These are phyloP conservation scores for Pteropus alecto DNA, from an alignment of 2,113 vertebrate species.

Conservation along the genomic window DNA sequence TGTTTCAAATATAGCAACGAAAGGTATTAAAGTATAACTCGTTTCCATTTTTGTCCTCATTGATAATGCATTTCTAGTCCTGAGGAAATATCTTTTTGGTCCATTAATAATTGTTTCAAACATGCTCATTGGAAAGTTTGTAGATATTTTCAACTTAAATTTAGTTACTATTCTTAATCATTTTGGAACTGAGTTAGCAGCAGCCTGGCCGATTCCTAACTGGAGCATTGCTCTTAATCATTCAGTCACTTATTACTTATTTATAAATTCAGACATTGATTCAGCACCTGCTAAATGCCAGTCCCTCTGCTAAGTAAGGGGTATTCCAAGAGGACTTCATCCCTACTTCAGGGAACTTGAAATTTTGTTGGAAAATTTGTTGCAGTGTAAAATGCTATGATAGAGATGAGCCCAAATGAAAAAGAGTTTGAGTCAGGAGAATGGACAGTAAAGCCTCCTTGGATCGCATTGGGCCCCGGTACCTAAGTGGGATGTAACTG, in stretches of 20 bases:
- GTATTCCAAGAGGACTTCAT: neutral
- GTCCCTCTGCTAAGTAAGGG: neutral
- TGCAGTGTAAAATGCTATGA: neutral
- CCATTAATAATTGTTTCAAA: neutral
- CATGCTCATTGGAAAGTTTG: neutral
- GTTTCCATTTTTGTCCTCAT: neutral
- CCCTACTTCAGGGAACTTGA: neutral
- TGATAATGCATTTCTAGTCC: neutral
- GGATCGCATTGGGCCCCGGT: neutral
- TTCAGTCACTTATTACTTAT: neutral
- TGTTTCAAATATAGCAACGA: constrained; percentile 27
- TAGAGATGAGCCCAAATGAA: neutral
- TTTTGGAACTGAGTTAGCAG: constrained; percentile 5
- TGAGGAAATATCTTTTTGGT: neutral
- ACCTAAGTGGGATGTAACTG: neutral
- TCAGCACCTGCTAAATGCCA: neutral
- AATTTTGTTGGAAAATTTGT: neutral
- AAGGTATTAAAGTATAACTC: neutral
- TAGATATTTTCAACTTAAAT: constrained; percentile 19
- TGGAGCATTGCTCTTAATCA: neutral
- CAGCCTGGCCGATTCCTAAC: neutral
- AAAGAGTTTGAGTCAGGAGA: neutral
- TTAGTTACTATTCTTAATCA: neutral
- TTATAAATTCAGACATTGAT: neutral
- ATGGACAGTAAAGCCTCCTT: neutral